These are phyloP conservation scores for Lutjanus campechanus DNA, from an alignment of 2,797 vertebrate species.

Conservation along the genomic window DNA sequence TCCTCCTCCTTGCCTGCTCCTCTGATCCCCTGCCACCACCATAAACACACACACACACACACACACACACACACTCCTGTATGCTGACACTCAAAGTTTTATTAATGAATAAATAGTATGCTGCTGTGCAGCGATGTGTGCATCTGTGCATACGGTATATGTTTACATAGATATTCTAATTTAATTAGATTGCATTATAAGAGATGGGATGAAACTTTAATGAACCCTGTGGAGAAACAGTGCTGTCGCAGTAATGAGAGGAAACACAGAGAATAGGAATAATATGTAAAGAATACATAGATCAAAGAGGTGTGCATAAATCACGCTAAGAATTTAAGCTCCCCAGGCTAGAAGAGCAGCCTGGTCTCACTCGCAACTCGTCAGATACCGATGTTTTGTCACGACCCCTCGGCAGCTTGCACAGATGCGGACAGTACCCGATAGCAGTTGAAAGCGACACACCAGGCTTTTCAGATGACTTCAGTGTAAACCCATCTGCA, in stretches of 20 bases:
- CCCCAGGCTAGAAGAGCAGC: no score
- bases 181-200: conserved; percentile 37
- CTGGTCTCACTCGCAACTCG: no score
- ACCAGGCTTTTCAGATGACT: no score
- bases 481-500: no score
- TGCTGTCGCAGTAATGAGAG: not conserved
- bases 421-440: no score
- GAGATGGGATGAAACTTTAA: conserved; percentile 35
- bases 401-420: no score
- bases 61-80: conserved; percentile 3
- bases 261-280: not conserved
- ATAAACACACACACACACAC: conserved; percentile 6
- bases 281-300: not conserved
- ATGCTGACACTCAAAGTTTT: not conserved
- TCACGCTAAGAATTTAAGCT: not conserved
- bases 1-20: conserved; percentile 21
- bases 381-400: no score
- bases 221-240: conserved; percentile 21
- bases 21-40: conserved; percentile 46
- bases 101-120: conserved; percentile 28
- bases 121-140: not conserved
- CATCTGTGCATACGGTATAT: conserved; percentile 1
- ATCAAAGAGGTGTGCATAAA: not conserved
- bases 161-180: conserved; percentile 39
- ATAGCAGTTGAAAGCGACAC: no score